Conservation (phyloP, 1,140 invertebrate species). For the Hycleus phaleratus region DNA sequence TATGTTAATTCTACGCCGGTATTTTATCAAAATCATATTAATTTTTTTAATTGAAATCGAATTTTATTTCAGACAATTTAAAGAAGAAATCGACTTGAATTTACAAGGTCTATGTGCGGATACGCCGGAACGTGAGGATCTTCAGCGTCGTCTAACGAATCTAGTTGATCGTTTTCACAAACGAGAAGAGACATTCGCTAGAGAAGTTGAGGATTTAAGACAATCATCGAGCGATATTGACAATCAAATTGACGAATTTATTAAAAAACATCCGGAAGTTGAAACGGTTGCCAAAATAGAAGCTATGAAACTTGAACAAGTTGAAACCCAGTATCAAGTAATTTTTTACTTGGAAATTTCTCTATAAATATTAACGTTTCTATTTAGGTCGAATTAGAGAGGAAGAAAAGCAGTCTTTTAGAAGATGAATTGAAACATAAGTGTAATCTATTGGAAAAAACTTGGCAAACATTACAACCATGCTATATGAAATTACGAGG, state of each 20-base stretch:
- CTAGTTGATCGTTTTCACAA: slow-evolving; percentile 42
- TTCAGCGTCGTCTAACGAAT: slow-evolving; percentile 42
- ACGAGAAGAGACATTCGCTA: slow-evolving; percentile 40
- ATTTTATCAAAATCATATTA: background rate
- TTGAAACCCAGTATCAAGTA: slow-evolving; percentile 10
- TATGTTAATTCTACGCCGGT: slow-evolving; percentile 17
- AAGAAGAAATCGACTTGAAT: slow-evolving; percentile 43
- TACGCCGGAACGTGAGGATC: slow-evolving; percentile 39
- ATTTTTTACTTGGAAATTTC: background rate
- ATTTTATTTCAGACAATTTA: slow-evolving; percentile 35
- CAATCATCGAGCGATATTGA: background rate
- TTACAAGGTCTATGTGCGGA: slow-evolving; percentile 37
- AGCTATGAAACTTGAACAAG: slow-evolving; percentile 9
- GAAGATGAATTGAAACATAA: slow-evolving; percentile 23
- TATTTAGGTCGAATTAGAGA: slow-evolving; percentile 19
- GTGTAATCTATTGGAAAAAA: slow-evolving; percentile 23
- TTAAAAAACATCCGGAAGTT: slow-evolving; percentile 29
- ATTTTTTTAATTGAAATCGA: slow-evolving; percentile 36
- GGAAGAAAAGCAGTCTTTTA: slow-evolving; percentile 23
- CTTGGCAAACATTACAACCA: slow-evolving; percentile 20
- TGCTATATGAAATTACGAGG: slow-evolving; percentile 28
- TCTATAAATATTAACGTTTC: background rate
- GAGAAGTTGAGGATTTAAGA: slow-evolving; percentile 40
- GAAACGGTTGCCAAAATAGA: slow-evolving; percentile 12
- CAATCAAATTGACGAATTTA: slow-evolving; percentile 35